Percentiles rank a stretch among this genome's conserved stretches.
These are phyloP conservation scores for Xyrauchen texanus DNA, from an alignment of 2,113 vertebrate genomes.

Conservation along the genomic window DNA sequence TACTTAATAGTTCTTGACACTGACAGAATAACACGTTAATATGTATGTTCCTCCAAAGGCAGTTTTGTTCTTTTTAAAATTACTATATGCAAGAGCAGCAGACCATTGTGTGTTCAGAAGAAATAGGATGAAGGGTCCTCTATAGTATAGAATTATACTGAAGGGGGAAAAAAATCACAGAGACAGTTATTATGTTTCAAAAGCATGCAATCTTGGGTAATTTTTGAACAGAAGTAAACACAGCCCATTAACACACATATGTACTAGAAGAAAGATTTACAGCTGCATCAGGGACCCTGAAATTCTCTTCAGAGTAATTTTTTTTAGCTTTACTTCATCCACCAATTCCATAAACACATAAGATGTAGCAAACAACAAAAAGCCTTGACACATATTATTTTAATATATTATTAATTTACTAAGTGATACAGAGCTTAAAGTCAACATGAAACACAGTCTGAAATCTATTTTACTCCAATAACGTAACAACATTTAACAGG, in stretches of 20 bases:
- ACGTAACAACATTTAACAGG: no score
- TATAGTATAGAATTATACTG: no score
- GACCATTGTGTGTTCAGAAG: background rate
- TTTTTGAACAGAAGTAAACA: background rate
- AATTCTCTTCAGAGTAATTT: background rate
- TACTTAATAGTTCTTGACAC: constrained; percentile 10
- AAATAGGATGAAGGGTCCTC: no score
- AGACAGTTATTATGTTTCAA: background rate
- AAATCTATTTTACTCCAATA: no score
- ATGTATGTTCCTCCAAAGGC: constrained; percentile 17
- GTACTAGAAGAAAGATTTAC: background rate
- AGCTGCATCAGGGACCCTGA: background rate
- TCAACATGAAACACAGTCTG: background rate
- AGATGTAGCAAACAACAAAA: background rate
- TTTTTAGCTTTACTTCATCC: background rate
- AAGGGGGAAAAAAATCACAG: no score
- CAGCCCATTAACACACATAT: background rate
- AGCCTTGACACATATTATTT: background rate
- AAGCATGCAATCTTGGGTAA: constrained; percentile 9
- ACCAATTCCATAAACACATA: background rate
- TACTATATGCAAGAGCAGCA: constrained; percentile 14
- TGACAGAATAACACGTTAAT: constrained; percentile 21
- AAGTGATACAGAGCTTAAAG: background rate
- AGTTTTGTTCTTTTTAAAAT: constrained; percentile 23
- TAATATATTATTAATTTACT: background rate